Evolutionary conservation across 2,888 invertebrate species (phyloP), one percentile per base, ranked within the genome.

Genomic region (Dendrolimus pini): DNA sequence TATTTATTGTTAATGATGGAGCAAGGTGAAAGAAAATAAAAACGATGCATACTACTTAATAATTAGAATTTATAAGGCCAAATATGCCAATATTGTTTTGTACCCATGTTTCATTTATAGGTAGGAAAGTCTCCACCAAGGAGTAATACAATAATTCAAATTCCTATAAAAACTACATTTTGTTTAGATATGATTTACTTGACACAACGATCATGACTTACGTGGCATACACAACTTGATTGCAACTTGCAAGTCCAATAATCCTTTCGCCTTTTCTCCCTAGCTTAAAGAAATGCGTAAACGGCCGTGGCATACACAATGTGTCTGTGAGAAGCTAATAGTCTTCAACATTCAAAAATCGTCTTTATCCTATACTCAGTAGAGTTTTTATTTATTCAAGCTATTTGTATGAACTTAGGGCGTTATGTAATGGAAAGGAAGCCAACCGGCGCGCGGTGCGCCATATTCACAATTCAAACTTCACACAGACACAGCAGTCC

Each of bases 221-320:
- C 30, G 30, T 30, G 30, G 30, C 30, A 47, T 47, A 9, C 47
- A 47, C 9, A 47, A 47, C 47, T 47, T 47, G 47, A 47, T 47
- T 47, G 6, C 47, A 47, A 47, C 10, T 47, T 47, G 12, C 47
- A 47, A 47, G 30, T 30, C 30, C 30, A 30, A 30, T 30, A 30
- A 80, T 87, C 87, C 85, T 86, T 85, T 88, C 83, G 85, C 82
- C 85, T 85, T 85, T 87, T 85, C 85, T 82, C 85, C 77, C 72
- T 61, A 70, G 71, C 78, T 71, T 75, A 79, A 86, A 86, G 84
- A 87, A 86, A 86, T 85, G 83, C 78, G 80, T 77, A 77, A 77
- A 85, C 82, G 81, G 71, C 85, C 80, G 72, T 81, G 80, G 83
- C 82, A 82, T 78, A 84, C 82, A 83, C 82, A 77, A 77, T 79